Evolutionary conservation across 2,888 invertebrate genomes (phyloP).

Genomic region (Tiliacea citrago): DNA sequence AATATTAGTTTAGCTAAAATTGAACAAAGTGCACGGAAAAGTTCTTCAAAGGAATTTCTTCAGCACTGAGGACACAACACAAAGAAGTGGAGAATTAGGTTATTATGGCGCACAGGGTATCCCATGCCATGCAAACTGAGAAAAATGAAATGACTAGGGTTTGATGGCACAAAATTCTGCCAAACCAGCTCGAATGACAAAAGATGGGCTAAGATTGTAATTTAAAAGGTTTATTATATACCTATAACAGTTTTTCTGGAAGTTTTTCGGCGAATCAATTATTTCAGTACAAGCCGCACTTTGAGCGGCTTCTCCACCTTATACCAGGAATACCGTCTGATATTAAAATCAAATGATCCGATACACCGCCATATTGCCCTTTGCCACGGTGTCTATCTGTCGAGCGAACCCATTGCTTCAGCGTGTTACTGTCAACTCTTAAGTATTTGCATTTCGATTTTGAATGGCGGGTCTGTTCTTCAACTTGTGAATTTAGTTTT

Average conservation of each 20-base stretch:
- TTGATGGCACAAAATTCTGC: background rate
- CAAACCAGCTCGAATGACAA: too few relatives aligned
- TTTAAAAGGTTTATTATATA: background rate
- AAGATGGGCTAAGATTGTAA: background rate
- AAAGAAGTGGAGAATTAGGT: background rate
- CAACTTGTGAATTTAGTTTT: background rate
- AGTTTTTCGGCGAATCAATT: slow-evolving; percentile 23
- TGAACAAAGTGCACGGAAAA: background rate
- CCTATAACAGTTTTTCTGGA: background rate
- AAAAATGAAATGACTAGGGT: background rate
- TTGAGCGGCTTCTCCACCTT: slow-evolving; percentile 42
- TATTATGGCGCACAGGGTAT: background rate
- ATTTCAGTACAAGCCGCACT: slow-evolving; percentile 35
- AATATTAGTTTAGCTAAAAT: too few relatives aligned
- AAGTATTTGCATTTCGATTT: slow-evolving; percentile 1
- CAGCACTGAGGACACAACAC: background rate
- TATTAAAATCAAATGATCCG: slow-evolving; percentile 71
- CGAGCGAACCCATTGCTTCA: background rate
- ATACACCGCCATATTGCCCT: slow-evolving; percentile 26
- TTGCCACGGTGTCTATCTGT: slow-evolving; percentile 19
- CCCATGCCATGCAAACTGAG: background rate
- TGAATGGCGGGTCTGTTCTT: slow-evolving; percentile 1
- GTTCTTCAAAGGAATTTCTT: background rate
- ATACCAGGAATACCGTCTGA: slow-evolving; percentile 76
- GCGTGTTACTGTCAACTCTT: background rate